A percentile compares a stretch with the other conserved stretches of the same genome.
phyloP scores from a whole-genome alignment of 2,113 vertebrate genomes.

The Mustela nigripes region DNA sequence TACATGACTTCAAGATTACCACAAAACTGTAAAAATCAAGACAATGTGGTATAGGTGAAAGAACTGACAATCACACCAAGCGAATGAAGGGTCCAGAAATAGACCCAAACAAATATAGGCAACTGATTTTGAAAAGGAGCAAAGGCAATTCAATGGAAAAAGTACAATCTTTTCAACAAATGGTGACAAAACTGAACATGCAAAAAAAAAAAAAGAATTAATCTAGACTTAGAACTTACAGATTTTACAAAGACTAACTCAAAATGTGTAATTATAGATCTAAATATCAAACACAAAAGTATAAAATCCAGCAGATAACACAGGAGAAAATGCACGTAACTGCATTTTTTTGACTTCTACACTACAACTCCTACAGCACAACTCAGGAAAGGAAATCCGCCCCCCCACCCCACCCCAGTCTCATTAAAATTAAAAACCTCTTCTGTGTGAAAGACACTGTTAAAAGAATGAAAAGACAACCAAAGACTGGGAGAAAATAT shows the following conservation, averaged over 20 bases:
- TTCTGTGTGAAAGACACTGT: neutral
- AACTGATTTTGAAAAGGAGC: neutral
- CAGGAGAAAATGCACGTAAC: neutral
- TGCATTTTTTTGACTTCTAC: neutral
- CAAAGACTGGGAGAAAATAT: neutral
- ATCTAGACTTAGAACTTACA: neutral
- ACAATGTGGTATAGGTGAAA: neutral
- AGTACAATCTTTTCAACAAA: conserved; percentile 34
- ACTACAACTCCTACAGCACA: neutral
- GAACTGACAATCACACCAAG: neutral
- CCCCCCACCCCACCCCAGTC: too few relatives aligned
- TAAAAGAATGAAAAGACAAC: neutral
- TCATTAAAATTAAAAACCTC: neutral
- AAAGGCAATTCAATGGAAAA: neutral
- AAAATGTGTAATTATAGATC: neutral
- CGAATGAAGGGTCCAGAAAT: neutral
- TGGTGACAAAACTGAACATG: neutral
- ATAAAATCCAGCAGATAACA: neutral
- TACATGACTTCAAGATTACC: neutral
- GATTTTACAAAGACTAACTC: neutral
- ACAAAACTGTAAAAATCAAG: neutral
- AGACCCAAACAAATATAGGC: neutral
- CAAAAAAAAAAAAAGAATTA: neutral
- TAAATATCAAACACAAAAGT: neutral
- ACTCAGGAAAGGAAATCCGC: neutral